phyloP scores from a whole-genome alignment of 2,797 vertebrate genomes.

The Columba guinea region DNA sequence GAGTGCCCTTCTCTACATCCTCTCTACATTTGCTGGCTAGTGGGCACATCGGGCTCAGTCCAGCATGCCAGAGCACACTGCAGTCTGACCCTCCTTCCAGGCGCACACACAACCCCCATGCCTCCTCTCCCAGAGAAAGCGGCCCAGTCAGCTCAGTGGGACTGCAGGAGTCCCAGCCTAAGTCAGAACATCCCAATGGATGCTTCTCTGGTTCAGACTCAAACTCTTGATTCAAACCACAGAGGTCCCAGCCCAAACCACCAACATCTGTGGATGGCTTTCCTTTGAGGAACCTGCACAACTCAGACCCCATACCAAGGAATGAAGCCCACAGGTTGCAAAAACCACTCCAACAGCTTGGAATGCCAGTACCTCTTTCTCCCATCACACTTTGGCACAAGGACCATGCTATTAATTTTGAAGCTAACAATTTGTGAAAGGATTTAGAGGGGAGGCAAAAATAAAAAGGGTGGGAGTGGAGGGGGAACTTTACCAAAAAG shows the following conservation, averaged over 20 bases:
- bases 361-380: background rate
- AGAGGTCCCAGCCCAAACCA: background rate
- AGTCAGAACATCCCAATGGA: rapidly evolving
- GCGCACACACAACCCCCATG: background rate
- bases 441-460: background rate
- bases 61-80: rapidly evolving
- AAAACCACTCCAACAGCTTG: background rate
- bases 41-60: rapidly evolving
- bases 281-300: background rate
- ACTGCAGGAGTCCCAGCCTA: background rate
- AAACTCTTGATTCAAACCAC: background rate
- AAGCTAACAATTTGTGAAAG: background rate
- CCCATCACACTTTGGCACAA: background rate
- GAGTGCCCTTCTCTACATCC: background rate
- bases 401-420: background rate
- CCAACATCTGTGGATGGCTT: background rate
- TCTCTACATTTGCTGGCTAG: background rate
- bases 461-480: too few species aligned
- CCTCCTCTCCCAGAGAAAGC: background rate
- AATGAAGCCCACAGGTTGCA: background rate
- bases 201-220: rapidly evolving
- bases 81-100: background rate
- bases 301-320: background rate
- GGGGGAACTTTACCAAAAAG: background rate
- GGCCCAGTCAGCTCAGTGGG: rapidly evolving